Conservation (phyloP, 2,888 invertebrate genomes). For the Altica lythri region DNA sequence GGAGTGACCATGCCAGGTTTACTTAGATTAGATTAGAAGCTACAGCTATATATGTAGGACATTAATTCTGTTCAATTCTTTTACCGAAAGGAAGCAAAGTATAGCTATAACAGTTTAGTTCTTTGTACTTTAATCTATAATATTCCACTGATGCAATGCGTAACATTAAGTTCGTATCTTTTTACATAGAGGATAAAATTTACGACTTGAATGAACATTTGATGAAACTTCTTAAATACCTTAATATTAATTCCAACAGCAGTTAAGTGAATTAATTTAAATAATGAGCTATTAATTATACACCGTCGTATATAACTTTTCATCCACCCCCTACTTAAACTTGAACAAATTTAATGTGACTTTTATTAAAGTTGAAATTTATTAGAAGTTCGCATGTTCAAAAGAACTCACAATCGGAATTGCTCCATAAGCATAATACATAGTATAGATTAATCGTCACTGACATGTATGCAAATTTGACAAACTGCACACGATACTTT, state of each 20-base stretch:
- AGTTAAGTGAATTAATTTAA: conserved; percentile 42
- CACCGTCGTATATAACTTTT: conserved; percentile 34
- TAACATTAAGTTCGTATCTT: too few species aligned
- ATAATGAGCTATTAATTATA: conserved; percentile 44
- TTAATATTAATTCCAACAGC: conserved; percentile 1
- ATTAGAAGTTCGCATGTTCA: conserved; percentile 43
- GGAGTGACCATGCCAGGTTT: too few species aligned
- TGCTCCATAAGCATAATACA: conserved; percentile 37
- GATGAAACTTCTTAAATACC: neutral
- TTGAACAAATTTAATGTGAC: conserved; percentile 43
- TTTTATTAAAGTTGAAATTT: conserved; percentile 43
- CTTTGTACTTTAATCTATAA: too few species aligned
- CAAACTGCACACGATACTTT: conserved; percentile 39
- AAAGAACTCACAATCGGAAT: conserved; percentile 39
- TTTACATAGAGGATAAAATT: too few species aligned
- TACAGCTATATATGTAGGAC: too few species aligned
- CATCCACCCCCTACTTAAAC: conserved; percentile 34
- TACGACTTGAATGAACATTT: too few species aligned
- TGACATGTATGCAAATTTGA: conserved; percentile 42
- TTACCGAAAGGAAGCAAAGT: too few species aligned
- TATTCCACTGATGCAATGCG: too few species aligned
- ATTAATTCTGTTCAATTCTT: too few species aligned
- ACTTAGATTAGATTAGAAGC: too few species aligned
- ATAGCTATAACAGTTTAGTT: too few species aligned
- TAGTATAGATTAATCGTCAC: conserved; percentile 39